These are phyloP conservation scores for Tanytarsus gracilentus DNA, from an alignment of 2,888 invertebrate genomes.

Conservation along the genomic window DNA sequence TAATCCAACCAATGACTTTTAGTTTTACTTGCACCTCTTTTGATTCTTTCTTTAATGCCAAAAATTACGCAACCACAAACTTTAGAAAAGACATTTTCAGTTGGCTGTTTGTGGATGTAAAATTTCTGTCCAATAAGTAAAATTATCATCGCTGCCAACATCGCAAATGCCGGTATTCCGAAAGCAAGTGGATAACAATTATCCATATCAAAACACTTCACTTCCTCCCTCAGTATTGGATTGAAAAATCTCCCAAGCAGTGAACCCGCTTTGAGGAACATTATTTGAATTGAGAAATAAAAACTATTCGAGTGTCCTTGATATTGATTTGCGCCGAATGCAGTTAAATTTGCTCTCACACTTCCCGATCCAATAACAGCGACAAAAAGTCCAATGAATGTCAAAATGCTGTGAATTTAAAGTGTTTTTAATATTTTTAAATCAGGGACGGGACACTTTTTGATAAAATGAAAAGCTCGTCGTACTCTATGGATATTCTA, in stretches of 20 bases:
- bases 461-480: no score
- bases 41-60: background rate
- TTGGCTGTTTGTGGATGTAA: background rate
- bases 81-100: slow-evolving; percentile 4
- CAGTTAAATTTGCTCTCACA: slow-evolving; percentile 54
- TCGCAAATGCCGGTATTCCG: slow-evolving; percentile 49
- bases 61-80: slow-evolving; percentile 1
- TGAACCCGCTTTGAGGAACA: slow-evolving; percentile 45
- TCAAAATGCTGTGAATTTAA: background rate
- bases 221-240: slow-evolving; percentile 47
- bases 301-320: slow-evolving; percentile 44
- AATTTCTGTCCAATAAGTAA: background rate
- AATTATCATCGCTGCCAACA: slow-evolving; percentile 43
- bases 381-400: slow-evolving; percentile 38
- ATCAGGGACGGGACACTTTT: no score
- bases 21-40: background rate
- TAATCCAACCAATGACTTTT: slow-evolving; percentile 29
- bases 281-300: slow-evolving; percentile 54
- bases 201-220: slow-evolving; percentile 42
- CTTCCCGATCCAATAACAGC: slow-evolving; percentile 53
- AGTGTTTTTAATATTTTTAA: no score
- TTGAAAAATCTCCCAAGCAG: slow-evolving; percentile 49
- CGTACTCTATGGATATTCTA: no score
- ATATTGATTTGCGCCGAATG: slow-evolving; percentile 56
- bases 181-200: slow-evolving; percentile 49